Conservation (phyloP, 2,797 vertebrate species). For the Chaetodon trifasciatus region DNA sequence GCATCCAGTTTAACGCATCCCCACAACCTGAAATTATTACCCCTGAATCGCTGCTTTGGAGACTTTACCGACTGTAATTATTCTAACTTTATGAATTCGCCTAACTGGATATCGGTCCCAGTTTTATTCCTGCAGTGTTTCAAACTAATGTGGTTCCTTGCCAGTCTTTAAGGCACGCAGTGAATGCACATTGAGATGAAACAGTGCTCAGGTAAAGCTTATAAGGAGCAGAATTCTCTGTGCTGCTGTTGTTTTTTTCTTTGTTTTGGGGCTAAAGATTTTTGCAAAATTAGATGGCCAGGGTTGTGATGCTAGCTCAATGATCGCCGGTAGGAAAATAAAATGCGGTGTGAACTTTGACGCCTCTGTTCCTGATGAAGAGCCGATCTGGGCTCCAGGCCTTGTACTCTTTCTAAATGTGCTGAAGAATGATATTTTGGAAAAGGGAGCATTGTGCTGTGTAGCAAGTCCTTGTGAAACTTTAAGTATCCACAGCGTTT, state of each 20-base stretch:
- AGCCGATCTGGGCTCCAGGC: not conserved
- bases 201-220: constrained; percentile 13
- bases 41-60: constrained; percentile 27
- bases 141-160: constrained; percentile 11
- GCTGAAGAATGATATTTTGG: not conserved
- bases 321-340: not conserved
- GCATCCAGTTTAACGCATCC: not conserved
- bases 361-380: not conserved
- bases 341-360: not conserved
- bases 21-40: constrained; percentile 9
- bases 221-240: not conserved
- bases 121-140: constrained; percentile 15
- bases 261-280: constrained; percentile 14
- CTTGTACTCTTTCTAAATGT: too few species aligned
- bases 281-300: constrained; percentile 17
- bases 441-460: not conserved
- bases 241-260: constrained; percentile 2
- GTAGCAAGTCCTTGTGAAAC: not conserved
- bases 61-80: constrained; percentile 27
- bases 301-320: not conserved
- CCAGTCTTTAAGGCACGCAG: constrained; percentile 1
- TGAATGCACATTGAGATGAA: constrained; percentile 45
- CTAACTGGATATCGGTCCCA: not conserved
- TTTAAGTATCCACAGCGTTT: not conserved
- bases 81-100: constrained; percentile 31